Evolutionary conservation across 2,888 invertebrate genomes (phyloP).

Genomic region (Lepidochrysops patricia): DNA sequence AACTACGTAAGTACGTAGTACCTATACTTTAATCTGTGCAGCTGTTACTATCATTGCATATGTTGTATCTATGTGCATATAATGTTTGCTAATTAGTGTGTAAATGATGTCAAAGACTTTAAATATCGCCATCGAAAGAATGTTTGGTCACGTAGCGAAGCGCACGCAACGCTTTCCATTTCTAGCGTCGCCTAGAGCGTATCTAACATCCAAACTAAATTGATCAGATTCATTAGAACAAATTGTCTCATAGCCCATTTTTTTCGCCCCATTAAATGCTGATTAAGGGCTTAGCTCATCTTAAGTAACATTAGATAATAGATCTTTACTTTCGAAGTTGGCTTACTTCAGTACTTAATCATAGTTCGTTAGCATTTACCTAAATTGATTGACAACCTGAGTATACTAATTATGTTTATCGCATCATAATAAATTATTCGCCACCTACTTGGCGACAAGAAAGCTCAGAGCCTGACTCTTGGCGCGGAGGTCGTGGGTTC

Average conservation of each 20-base stretch:
- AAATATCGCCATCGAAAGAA: not conserved
- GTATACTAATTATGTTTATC: too few relatives aligned
- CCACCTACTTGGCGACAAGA: too few relatives aligned
- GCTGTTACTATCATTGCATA: too few relatives aligned
- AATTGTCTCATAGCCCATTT: not conserved
- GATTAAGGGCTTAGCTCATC: not conserved
- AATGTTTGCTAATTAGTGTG: not conserved
- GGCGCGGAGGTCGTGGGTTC: too few relatives aligned
- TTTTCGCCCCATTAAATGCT: not conserved
- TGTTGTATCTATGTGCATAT: not conserved
- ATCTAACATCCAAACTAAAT: not conserved
- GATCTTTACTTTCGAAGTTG: not conserved
- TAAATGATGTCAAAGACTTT: constrained; percentile 4
- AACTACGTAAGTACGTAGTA: too few relatives aligned
- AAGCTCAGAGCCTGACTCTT: too few relatives aligned
- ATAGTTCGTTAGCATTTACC: not conserved
- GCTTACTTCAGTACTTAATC: not conserved
- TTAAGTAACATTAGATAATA: not conserved
- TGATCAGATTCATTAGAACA: too few relatives aligned
- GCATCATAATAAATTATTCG: too few relatives aligned
- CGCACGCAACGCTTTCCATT: constrained; percentile 14
- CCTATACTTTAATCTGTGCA: too few relatives aligned
- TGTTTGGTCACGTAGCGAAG: constrained; percentile 3
- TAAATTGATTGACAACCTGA: too few relatives aligned
- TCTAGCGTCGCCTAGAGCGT: not conserved